Evolutionary conservation across 2,888 invertebrate genomes (phyloP), one percentile per base, ranked within the genome.

Genomic region (Thyatira batis): DNA sequence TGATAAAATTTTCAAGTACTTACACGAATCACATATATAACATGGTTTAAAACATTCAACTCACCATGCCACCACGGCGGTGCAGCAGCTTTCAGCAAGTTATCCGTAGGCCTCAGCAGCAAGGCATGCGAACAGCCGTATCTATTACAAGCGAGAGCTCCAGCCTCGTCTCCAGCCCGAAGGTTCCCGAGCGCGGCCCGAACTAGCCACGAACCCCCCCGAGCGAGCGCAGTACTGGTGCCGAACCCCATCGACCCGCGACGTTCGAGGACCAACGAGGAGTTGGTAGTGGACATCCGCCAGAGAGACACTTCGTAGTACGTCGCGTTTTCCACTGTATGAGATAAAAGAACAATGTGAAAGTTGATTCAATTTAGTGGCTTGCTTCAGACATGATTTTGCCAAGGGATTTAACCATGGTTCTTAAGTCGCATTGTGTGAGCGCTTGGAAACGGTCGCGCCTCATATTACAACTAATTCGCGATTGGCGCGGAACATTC

Each of bases 241-340:
- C 89, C 88, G 52, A 85, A 84, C 0, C 86, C 89, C 87, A 91
- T 85, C 13, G 86, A 80, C 0, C 84, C 84, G 20, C 87, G 79
- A 0, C 85, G 78, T 45, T 88, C 87, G 0, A 90, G 76, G 1
- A 88, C 68, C 27, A 91, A 62, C 0, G 92, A 89, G 0, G 89
- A 76, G 62, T 92, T 92, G 3, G 84, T 84, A 0, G 83, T 82
- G 0, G 92, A 89, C 78, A 90, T 81, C 25, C 89, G 77, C 90
- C 91, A 91, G 0, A 92, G 85, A 1, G 89, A 85, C 0, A 90
- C 84, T 64, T 91, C 91, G 71, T 92, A 91, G 72, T 91, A 85
- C 0, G 92, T 89, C 20, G 92, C 92, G 60, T 92, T 91, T 64
- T 91, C 91, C 49, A 91, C 92, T 92, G 78, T 2, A 70, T 20